Evolutionary conservation across 2,113 vertebrate genomes (phyloP).

Genomic region (Morone saxatilis): DNA sequence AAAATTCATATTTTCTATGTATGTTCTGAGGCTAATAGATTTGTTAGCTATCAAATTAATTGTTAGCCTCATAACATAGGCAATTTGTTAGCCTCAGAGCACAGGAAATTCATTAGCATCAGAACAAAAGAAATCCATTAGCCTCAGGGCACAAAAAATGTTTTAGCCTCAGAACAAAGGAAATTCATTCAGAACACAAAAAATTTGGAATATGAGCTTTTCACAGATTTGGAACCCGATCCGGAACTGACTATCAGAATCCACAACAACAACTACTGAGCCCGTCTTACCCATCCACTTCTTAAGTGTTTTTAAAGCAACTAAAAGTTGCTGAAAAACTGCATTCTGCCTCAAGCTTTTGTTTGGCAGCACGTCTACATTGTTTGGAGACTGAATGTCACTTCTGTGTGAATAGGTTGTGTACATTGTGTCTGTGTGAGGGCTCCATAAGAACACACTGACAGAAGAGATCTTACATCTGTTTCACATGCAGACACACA

Average conservation of each 20-base stretch:
- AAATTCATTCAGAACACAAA: background rate
- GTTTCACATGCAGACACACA: background rate
- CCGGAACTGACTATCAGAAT: background rate
- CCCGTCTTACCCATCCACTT: background rate
- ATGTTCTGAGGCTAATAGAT: background rate
- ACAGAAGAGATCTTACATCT: background rate
- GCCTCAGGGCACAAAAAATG: no score
- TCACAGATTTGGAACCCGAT: background rate
- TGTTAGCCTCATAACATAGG: background rate
- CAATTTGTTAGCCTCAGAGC: background rate
- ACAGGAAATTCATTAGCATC: no score
- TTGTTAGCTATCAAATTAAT: background rate
- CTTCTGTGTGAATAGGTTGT: background rate
- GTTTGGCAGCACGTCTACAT: background rate
- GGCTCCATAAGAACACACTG: background rate
- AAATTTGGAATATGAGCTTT: background rate
- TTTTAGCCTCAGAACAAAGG: background rate
- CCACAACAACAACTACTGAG: background rate
- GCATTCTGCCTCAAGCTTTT: background rate
- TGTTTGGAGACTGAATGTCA: background rate
- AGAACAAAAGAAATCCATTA: background rate
- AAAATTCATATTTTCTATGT: background rate
- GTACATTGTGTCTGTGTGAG: background rate
- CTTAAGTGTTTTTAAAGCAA: background rate
- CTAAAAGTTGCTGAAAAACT: background rate